Evolutionary conservation across 1,140 invertebrate species (phyloP).

Genomic region (Paracyclopina nana): DNA sequence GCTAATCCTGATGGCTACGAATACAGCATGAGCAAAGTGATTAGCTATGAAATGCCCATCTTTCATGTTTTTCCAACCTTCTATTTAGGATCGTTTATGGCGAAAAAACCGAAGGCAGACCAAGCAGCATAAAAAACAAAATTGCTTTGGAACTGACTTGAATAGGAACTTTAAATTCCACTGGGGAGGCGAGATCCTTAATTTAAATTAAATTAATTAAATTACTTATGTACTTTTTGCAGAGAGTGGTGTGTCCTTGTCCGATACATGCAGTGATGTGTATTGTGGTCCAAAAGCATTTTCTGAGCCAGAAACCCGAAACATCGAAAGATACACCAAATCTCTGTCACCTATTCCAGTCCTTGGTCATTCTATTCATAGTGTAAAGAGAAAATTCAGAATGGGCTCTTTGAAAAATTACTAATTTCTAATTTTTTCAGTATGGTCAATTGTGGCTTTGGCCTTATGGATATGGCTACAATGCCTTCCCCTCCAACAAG

Average conservation of each 20-base stretch:
- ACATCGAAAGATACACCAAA: conserved; percentile 4
- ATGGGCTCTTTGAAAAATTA: too few species aligned
- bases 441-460: conserved; percentile 6
- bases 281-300: conserved; percentile 28
- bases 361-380: conserved; percentile 3
- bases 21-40: conserved; percentile 9
- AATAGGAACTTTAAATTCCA: conserved; percentile 23
- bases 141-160: conserved; percentile 22
- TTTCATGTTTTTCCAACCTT: too few species aligned
- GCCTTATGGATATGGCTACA: conserved; percentile 19
- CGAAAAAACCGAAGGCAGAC: conserved; percentile 22
- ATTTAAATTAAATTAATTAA: too few species aligned
- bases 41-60: too few species aligned
- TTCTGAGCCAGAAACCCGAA: conserved; percentile 24
- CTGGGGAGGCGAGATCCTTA: conserved; percentile 12
- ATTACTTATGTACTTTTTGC: not conserved
- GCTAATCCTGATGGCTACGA: conserved; percentile 21
- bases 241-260: conserved; percentile 22
- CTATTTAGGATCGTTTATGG: conserved; percentile 23
- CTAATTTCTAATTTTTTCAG: too few species aligned
- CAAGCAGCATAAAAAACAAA: not conserved
- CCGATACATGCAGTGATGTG: conserved; percentile 25
- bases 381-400: too few species aligned
- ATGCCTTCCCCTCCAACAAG: conserved; percentile 22
- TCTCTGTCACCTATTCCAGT: conserved; percentile 2